These are phyloP conservation scores for Taenioides sp. DNA, from an alignment of 2,797 vertebrate genomes.

Conservation along the genomic window DNA sequence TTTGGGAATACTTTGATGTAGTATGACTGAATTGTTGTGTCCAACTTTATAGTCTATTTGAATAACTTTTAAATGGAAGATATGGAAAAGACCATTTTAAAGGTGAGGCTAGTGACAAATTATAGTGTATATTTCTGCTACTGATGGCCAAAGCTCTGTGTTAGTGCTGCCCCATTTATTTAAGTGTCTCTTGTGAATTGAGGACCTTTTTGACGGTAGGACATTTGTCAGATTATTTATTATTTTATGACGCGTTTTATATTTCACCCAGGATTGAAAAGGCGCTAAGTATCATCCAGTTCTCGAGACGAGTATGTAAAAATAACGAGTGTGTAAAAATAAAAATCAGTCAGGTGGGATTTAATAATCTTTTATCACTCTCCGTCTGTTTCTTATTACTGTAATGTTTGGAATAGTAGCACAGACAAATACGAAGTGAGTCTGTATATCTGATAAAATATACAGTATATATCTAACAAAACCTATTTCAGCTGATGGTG, in stretches of 20 bases:
- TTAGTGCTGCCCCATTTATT: slow-evolving; percentile 19
- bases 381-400: slow-evolving; percentile 29
- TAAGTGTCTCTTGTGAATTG: slow-evolving; percentile 23
- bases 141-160: slow-evolving; percentile 24
- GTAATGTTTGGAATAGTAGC: slow-evolving; percentile 21
- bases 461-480: too few relatives aligned
- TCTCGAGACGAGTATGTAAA: slow-evolving; percentile 23
- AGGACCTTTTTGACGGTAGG: slow-evolving; percentile 28
- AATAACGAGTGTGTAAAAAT: slow-evolving; percentile 39
- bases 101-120: neutral
- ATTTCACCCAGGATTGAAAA: slow-evolving; percentile 28
- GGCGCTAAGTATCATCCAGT: slow-evolving; percentile 23
- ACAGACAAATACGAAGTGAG: slow-evolving; percentile 8
- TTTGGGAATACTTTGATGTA: neutral
- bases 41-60: neutral
- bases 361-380: slow-evolving; percentile 21
- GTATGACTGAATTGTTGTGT: neutral
- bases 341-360: slow-evolving; percentile 33
- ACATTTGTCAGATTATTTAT: slow-evolving; percentile 32
- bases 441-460: neutral
- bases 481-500: neutral
- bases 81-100: neutral
- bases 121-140: slow-evolving; percentile 24
- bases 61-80: neutral
- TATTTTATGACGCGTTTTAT: slow-evolving; percentile 33